phyloP scores from a whole-genome alignment of 2,113 vertebrate species.

The Alosa alosa region DNA sequence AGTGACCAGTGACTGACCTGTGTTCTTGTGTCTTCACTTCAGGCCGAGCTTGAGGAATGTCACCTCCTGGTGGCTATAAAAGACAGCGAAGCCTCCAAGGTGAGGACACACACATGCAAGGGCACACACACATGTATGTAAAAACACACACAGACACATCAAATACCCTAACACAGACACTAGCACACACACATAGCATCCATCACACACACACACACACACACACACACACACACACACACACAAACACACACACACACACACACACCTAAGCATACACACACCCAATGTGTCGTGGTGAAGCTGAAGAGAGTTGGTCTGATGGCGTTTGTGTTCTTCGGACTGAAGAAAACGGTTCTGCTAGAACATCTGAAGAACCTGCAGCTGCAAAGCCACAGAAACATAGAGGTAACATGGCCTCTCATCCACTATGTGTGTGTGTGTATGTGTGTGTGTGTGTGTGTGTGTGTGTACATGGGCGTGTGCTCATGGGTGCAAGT shows the following conservation, averaged over 20 bases:
- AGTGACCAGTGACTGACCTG: neutral
- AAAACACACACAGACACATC: neutral
- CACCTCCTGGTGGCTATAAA: slow-evolving; percentile 58
- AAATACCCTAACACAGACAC: neutral
- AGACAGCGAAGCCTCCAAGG: slow-evolving; percentile 69
- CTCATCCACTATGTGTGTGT: neutral
- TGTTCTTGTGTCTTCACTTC: slow-evolving; percentile 16
- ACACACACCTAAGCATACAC: neutral
- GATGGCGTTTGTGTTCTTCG: neutral
- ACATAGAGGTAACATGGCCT: neutral
- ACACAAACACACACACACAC: too few species aligned
- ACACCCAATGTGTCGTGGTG: too few species aligned
- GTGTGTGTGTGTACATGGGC: neutral
- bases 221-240: slow-evolving; percentile 20
- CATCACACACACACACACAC: slow-evolving; percentile 12
- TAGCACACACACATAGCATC: neutral
- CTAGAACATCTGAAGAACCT: neutral
- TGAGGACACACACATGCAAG: slow-evolving; percentile 35
- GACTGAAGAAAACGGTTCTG: neutral
- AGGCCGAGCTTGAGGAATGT: slow-evolving; percentile 68
- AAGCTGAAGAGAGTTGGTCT: too few species aligned
- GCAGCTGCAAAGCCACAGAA: neutral
- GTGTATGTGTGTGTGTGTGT: neutral
- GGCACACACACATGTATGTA: neutral
- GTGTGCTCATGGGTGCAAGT: too few species aligned